Percentiles rank a stretch among this genome's conserved stretches.
These are phyloP conservation scores for Notocelia uddmanniana DNA, from an alignment of 2,888 invertebrate species.

Conservation along the genomic window DNA sequence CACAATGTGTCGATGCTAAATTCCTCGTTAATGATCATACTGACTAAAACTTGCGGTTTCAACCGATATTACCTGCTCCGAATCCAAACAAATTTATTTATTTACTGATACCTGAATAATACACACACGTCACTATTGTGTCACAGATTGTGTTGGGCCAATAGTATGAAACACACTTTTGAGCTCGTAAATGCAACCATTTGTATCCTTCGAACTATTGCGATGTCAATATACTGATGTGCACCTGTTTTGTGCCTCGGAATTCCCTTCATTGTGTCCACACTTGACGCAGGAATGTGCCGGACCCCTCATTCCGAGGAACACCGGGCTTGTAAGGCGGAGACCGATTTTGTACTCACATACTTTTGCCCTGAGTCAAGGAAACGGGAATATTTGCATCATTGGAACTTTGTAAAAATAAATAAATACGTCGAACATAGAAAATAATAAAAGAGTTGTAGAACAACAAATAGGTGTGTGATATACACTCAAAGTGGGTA, in stretches of 20 bases:
- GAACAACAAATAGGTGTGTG: no score
- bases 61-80: neutral
- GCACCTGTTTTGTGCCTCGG: slow-evolving; percentile 55
- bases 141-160: neutral
- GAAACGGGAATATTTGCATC: slow-evolving; percentile 5
- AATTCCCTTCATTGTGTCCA: slow-evolving; percentile 69
- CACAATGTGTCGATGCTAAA: no score
- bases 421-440: neutral
- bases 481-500: neutral
- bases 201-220: neutral
- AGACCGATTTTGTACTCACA: slow-evolving; percentile 51
- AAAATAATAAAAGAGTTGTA: neutral
- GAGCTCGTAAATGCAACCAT: slow-evolving; percentile 44
- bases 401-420: slow-evolving; percentile 8
- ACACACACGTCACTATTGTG: neutral
- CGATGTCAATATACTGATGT: slow-evolving; percentile 6
- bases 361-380: slow-evolving; percentile 56
- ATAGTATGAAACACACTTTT: neutral
- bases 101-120: no score
- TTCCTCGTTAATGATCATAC: no score
- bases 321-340: slow-evolving; percentile 59
- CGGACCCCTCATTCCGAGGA: slow-evolving; percentile 63
- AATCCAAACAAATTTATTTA: neutral
- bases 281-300: slow-evolving; percentile 67
- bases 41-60: neutral